Evolutionary conservation across 1,140 invertebrate genomes (phyloP), one percentile per base, ranked within the genome.

Genomic region (Sarcophaga bullata): DNA sequence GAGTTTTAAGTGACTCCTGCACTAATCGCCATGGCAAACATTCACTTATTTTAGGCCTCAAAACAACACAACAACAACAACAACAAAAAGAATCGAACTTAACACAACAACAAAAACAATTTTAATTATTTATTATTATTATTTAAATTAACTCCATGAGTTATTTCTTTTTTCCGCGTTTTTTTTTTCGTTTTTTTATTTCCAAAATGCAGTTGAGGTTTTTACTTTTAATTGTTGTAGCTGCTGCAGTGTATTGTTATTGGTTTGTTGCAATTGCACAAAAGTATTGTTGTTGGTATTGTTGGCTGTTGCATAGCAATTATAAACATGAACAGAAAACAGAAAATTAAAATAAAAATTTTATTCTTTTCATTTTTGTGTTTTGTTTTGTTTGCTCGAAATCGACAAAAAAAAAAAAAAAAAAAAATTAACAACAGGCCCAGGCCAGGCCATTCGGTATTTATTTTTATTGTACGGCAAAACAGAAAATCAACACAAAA

Each of bases 41-140:
- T 58, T 58, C 54, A 58, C 54, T 58, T 58, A 58, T 58, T 58
- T 58, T 58, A 58, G 54, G 54, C 54, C n/a, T 58, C n/a, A 58
- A 58, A 58, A n/a, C n/a, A n/a, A n/a, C n/a, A n/a, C n/a, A 37
- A 37, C 1, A 37, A 37, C 1, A 37, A 37, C 1, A 37, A 2
- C 25, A 37, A 37, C 1, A 37, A 37, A 37, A 37, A 37, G 4
- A 37, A 37, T 1, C 25, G 25, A 37, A 37, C 25, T 37, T 37
- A 37, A 37, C 25, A 37, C 4, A 37, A 37, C 25, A 37, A 37
- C 25, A 37, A 37, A 37, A 37, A 37, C 25, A 37, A 37, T 37
- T 37, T 37, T 37, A 37, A 58, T 58, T 58, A 58, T 58, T 58
- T 58, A 58, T 58, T n/a, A n/a, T 58, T 58, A 58, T 58, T 58